A percentile compares a stretch with the other conserved stretches of the same genome.
phyloP scores from a whole-genome alignment of 2,113 vertebrate genomes.

The Paramisgurnus dabryanus region DNA sequence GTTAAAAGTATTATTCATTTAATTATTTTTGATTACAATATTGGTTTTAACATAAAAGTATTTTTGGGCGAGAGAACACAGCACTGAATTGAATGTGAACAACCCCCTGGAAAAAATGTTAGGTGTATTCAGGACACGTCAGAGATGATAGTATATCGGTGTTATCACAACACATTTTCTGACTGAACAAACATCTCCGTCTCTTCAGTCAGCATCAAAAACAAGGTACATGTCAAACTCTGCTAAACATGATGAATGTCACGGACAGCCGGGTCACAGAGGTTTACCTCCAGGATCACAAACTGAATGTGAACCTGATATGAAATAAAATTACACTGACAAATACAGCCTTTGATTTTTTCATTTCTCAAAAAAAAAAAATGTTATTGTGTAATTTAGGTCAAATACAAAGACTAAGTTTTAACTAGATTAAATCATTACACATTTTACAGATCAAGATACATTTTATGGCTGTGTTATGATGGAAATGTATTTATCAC shows the following conservation, averaged over 20 bases:
- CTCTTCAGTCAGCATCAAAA: constrained; percentile 54
- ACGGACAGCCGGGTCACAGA: constrained; percentile 58
- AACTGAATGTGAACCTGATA: background rate
- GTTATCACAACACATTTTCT: constrained; percentile 70
- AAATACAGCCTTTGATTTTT: background rate
- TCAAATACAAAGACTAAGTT: background rate
- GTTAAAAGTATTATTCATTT: too few species aligned
- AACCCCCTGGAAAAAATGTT: background rate
- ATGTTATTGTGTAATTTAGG: too few species aligned
- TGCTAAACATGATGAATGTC: constrained; percentile 72
- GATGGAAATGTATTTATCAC: too few species aligned
- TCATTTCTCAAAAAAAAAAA: background rate
- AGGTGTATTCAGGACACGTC: constrained; percentile 30
- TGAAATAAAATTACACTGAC: background rate
- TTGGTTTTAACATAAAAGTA: too few species aligned
- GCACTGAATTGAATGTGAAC: background rate
- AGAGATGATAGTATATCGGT: background rate
- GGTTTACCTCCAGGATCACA: background rate
- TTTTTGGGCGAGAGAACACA: background rate
- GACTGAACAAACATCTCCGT: constrained; percentile 65
- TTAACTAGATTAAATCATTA: too few species aligned
- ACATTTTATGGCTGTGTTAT: too few species aligned
- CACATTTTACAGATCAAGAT: too few species aligned
- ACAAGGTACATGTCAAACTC: constrained; percentile 59
- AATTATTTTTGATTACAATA: too few species aligned